Base-by-base conservation (phyloP, 2,888 invertebrate genomes). In the Lasioglossum marginatum region DNA sequence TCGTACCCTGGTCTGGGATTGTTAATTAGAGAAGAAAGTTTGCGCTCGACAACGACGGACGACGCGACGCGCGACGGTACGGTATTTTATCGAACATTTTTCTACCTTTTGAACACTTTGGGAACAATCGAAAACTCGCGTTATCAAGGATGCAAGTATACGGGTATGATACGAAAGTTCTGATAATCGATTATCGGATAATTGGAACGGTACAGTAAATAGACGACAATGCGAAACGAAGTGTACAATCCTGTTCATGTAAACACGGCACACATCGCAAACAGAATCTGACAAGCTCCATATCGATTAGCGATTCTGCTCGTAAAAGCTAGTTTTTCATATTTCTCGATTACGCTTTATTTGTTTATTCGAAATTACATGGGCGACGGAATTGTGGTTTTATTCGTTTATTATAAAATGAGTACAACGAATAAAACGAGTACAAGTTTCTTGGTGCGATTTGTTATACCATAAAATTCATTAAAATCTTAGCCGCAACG, bases 201-300 rank as follows among this genome's bases (percentile, higher is more conserved):
- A 66, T 66, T 66, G 66, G 34, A 66, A 34, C 34, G 19, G 66
- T 19, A 66, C 34, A 19, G 66, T 66, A 34, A 66, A 66, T 66
- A 66, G 5, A 66, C 19, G 19, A 34, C 34, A 16, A 34, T 34
- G 31, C 34, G 31, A 1, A 34, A 16, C 34, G 66, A 34, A 66
- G 31, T 66, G 10, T 3, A 34, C 66, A 66, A 66, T 66, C 34
- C 66, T 34, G 66, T 34, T 66, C 34, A 23, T 4, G 66, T 31
- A 66, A 34, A 34, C 66, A 66, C 8, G 6, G 66, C 19, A 19
- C 2, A 16, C n/a, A n/a, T 52, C 10, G 60, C 60, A 60, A 66
- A 66, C 66, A 66, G 19, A 66, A 34, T 34, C 31, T 31, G 19
- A 34, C 31, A 34, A 31, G 66, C 31, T 34, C 6, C 14, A 6